Percentiles rank a stretch among this genome's conserved stretches.
Conservation (phyloP, 2,888 invertebrate genomes). For the Chirona hameri region DNA sequence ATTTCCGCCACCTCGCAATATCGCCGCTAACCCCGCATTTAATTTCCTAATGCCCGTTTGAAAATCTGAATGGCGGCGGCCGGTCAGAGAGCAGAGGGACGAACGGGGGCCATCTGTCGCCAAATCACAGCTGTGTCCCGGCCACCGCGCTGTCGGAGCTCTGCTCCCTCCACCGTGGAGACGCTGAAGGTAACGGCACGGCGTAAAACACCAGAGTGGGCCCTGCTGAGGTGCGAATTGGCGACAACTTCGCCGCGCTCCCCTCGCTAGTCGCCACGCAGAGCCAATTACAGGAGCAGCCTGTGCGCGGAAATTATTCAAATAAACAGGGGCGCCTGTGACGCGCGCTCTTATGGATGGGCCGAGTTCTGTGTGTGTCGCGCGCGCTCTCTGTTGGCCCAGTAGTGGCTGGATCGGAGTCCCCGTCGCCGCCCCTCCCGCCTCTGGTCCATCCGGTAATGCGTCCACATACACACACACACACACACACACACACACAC, state of each 20-base stretch:
- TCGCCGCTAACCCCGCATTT: constrained; percentile 22
- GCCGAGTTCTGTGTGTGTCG: neutral
- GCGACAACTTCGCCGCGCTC: too few relatives aligned
- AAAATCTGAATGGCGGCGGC: constrained; percentile 9
- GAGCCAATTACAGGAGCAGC: neutral
- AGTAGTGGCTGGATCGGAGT: neutral
- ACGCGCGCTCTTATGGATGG: neutral
- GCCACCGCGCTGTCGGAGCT: neutral
- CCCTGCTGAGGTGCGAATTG: neutral
- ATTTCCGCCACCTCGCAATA: constrained; percentile 24
- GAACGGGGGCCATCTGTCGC: neutral
- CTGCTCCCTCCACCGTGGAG: neutral
- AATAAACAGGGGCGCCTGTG: neutral
- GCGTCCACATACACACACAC: neutral
- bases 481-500: too few relatives aligned
- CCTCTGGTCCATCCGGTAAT: neutral
- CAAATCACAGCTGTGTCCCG: neutral
- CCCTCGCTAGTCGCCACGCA: too few relatives aligned
- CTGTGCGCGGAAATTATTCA: neutral
- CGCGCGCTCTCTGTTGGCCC: neutral
- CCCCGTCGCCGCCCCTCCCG: neutral
- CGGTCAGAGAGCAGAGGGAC: neutral
- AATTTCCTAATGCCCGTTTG: constrained; percentile 27
- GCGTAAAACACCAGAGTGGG: neutral
- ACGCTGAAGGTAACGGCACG: neutral